Conservation (phyloP, 2,113 vertebrate species). For the Genyomyrus donnyi region DNA sequence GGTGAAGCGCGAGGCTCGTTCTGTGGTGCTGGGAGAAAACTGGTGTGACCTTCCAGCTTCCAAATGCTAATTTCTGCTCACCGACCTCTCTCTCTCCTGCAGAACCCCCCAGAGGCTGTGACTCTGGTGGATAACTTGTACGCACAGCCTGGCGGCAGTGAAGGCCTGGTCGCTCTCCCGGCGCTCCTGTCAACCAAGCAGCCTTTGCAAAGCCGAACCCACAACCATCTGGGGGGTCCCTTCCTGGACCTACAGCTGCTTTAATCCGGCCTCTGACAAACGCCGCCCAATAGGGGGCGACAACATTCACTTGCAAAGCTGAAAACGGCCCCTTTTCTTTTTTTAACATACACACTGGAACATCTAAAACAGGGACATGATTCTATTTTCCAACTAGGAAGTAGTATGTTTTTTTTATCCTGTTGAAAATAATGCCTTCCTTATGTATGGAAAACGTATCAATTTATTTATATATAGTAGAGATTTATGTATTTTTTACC, state of each 20-base stretch:
- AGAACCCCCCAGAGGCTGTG: conserved; percentile 54
- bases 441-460: conserved; percentile 11
- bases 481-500: conserved; percentile 59
- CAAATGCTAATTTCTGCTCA: neutral
- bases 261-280: conserved; percentile 20
- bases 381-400: neutral
- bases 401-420: neutral
- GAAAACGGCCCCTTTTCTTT: neutral
- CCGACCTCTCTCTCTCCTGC: conserved; percentile 21
- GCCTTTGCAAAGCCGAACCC: conserved; percentile 35
- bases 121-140: conserved; percentile 55
- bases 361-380: neutral
- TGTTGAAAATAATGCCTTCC: conserved; percentile 5
- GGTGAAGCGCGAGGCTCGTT: neutral
- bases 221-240: conserved; percentile 35
- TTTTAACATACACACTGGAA: neutral
- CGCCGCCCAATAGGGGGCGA: conserved; percentile 1
- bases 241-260: conserved; percentile 41
- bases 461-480: conserved; percentile 59
- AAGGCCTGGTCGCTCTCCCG: conserved; percentile 35
- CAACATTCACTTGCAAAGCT: neutral
- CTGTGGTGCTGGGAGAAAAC: conserved; percentile 15
- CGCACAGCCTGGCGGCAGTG: conserved; percentile 42
- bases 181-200: conserved; percentile 41
- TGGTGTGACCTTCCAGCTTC: neutral